phyloP scores from a whole-genome alignment of 1,140 invertebrate species.

The Oscheius sp. region DNA sequence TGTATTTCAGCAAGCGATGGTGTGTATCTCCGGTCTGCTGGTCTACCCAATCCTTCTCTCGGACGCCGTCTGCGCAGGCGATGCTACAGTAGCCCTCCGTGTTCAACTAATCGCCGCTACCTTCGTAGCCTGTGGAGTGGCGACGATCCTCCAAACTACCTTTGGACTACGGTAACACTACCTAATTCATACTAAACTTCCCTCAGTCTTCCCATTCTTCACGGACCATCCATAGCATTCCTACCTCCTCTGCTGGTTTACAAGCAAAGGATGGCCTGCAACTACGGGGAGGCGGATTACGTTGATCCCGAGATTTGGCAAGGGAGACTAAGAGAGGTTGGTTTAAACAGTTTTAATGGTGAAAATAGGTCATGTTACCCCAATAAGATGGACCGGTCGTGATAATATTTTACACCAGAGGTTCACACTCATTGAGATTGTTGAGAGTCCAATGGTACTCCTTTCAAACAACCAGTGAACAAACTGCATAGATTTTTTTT shows the following conservation, averaged over 20 bases:
- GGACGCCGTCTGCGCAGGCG: slow-evolving; percentile 33
- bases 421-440: too few species aligned
- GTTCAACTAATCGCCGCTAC: slow-evolving; percentile 42
- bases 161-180: slow-evolving; percentile 22
- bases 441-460: too few species aligned
- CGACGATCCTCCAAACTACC: slow-evolving; percentile 29
- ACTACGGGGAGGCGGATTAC: background rate
- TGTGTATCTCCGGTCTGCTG: slow-evolving; percentile 39
- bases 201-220: slow-evolving; percentile 35
- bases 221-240: slow-evolving; percentile 41
- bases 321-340: slow-evolving; percentile 14
- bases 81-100: slow-evolving; percentile 19
- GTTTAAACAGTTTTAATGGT: background rate
- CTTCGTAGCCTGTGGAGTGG: slow-evolving; percentile 37
- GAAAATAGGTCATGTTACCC: background rate
- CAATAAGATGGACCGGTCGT: background rate
- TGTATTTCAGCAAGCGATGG: slow-evolving; percentile 35
- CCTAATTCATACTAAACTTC: background rate
- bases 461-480: too few species aligned
- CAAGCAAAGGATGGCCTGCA: slow-evolving; percentile 17
- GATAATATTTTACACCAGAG: too few species aligned
- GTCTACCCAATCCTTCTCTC: slow-evolving; percentile 39
- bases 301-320: slow-evolving; percentile 23
- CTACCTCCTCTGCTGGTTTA: slow-evolving; percentile 39
- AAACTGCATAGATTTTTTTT: too few species aligned